Conservation (phyloP, 64 coral and sea anemone genomes). For the Dendronephthya gigantea region DNA sequence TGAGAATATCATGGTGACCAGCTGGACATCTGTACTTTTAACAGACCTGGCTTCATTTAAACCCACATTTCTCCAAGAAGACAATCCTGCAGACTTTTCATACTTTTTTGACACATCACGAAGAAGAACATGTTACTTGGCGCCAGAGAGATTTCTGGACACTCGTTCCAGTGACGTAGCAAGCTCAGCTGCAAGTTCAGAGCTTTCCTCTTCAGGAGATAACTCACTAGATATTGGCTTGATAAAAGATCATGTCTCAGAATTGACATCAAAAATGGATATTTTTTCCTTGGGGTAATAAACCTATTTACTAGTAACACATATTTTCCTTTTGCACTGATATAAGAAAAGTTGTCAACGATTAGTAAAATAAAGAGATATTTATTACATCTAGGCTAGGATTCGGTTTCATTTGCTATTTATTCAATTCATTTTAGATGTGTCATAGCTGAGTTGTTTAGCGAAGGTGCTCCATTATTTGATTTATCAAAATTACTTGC, state of each 20-base stretch:
- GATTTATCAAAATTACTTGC: conserved; percentile 87
- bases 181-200: not conserved
- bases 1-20: conserved; percentile 90
- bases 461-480: conserved; percentile 79
- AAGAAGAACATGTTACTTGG: conserved; percentile 82
- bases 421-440: conserved; percentile 36
- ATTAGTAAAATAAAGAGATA: not conserved
- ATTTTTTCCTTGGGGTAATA: conserved; percentile 90
- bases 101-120: conserved; percentile 98
- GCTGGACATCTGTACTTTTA: conserved; percentile 88
- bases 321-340: too few species aligned
- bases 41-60: conserved; percentile 93
- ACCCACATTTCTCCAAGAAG: conserved; percentile 75
- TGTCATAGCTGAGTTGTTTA: conserved; percentile 92
- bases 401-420: not conserved
- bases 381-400: too few species aligned
- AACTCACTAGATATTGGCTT: conserved; percentile 70
- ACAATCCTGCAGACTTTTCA: conserved; percentile 91
- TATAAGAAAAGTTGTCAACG: not conserved
- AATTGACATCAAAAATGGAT: conserved; percentile 77
- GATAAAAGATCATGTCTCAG: conserved; percentile 51
- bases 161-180: conserved; percentile 56
- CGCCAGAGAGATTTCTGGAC: conserved; percentile 89
- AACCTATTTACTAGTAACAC: too few species aligned
- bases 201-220: not conserved